Base-by-base conservation (phyloP, 1,140 invertebrate species). In the Bombus picipes region DNA sequence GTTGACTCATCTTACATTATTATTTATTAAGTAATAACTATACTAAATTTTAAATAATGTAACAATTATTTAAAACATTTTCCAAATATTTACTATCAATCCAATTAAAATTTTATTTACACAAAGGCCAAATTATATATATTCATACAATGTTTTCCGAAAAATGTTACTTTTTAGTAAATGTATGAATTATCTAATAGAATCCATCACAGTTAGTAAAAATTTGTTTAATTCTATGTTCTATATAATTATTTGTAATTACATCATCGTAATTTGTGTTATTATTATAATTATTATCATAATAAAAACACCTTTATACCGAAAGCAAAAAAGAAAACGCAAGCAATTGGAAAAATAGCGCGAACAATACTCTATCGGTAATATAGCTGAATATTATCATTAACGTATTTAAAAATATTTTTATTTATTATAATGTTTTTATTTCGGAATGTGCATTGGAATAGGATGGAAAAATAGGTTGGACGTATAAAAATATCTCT, bases 321-420 rank as follows among this genome's bases (percentile, higher is more conserved):
- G 5, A 47, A 18, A 15, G n/a, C 41, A 43, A 47, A 73, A 53
- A 43, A 73, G 28, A 47, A 72, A 47, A 5, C 47, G 2, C 8
- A 73, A 73, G n/a, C 41, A 47, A 70, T 41, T 4, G 59, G 70
- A 74, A 68, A 37, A 70, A 74, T 39, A 66, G 65, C 65, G 28
- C 59, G 76, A 89, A 71, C 68, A 87, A 80, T 91, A 70, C 65
- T 74, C 75, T 39, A 78, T 62, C 75, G 87, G 47, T 85, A 87
- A 87, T 62, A 34, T 32, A 85, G 72, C 43, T 66, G 12, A 66
- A 62, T 59, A 37, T 75, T 71, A 59, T 76, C 25, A 72, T 65
- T 85, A 77, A 25, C 10, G 41, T 81, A 39, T 53, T 80, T 83
- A 25, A 66, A 32, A 66, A 39, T 18, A 66, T 77, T 62, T 59